Base-by-base conservation (phyloP, 2,888 invertebrate genomes). In the Diarsia rubi region DNA sequence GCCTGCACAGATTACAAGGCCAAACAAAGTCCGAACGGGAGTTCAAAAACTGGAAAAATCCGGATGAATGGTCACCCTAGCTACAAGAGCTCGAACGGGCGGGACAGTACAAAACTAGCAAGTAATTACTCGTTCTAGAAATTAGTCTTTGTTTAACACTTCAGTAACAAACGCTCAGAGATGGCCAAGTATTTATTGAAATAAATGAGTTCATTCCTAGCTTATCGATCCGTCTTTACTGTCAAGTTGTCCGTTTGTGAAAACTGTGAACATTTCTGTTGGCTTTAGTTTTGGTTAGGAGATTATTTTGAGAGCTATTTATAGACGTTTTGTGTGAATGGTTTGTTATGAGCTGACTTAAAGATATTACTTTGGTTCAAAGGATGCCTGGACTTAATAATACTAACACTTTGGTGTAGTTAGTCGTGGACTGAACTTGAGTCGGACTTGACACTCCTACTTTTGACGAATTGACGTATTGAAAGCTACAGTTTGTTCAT, bases 111-210 rank as follows among this genome's bases (percentile, higher is more conserved):
- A 74, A 78, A 78, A 81, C 78, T 78, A 62, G 54, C 70, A 64
- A 84, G 73, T 75, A 85, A 85, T 78, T 84, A 81, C 78, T 84
- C 37, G 63, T 54, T 60, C 66, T 72, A 79, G 75, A 78, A 79
- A 85, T 85, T 85, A 74, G 76, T 85, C 79, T 81, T 83, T 79
- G 81, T 83, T 81, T 54, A 69, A 73, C 75, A 76, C 69, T 69
- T 72, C 31, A 78, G 54, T 63, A 57, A 72, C 69, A 78, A 79
- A 72, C 72, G 47, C 45, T 62, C 37, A 37, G 67, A 75, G 69
- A 79, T 63, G 72, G 49, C 66, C 42, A 62, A 81, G 75, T 77
- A 79, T 81, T 81, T 85, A 85, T 81, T 76, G 75, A 72, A 79
- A 83, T 79, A 77, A 83, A 85, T 85, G 75, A 79, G 77, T 76